Percentiles rank a stretch among this genome's conserved stretches.
Conservation (phyloP, 2,888 invertebrate genomes). For the Cyclophora punctaria region DNA sequence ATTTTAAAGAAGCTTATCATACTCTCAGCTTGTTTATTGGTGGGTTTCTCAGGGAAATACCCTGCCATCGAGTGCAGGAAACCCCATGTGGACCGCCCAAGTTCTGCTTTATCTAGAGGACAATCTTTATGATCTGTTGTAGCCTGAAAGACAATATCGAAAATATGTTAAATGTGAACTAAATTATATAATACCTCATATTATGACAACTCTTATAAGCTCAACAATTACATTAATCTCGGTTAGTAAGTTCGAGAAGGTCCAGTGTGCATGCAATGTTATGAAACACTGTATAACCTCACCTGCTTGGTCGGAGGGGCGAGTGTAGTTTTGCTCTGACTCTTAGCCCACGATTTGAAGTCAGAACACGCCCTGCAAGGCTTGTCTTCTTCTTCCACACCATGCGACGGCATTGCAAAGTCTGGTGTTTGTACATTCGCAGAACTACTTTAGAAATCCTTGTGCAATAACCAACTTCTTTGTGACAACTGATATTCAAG, state of each 20-base stretch:
- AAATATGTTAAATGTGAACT: too few species aligned
- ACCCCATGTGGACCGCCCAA: conserved; percentile 91
- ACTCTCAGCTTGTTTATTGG: conserved; percentile 79
- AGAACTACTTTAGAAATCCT: conserved; percentile 12
- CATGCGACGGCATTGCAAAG: conserved; percentile 43
- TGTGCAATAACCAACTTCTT: conserved; percentile 29
- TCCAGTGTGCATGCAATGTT: background rate
- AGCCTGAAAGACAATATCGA: conserved; percentile 20
- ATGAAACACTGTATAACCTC: conserved; percentile 33
- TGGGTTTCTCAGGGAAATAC: conserved; percentile 91
- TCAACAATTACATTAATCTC: too few species aligned
- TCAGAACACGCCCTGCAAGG: conserved; percentile 83
- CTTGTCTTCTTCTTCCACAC: conserved; percentile 58
- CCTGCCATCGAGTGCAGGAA: conserved; percentile 97
- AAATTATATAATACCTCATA: too few species aligned
- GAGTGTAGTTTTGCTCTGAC: conserved; percentile 59
- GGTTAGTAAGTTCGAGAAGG: too few species aligned
- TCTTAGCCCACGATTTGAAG: conserved; percentile 82
- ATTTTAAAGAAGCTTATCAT: conserved; percentile 88
- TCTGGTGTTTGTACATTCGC: background rate
- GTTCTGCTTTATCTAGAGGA: conserved; percentile 84
- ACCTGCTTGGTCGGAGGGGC: conserved; percentile 39
- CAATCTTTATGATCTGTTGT: conserved; percentile 67
- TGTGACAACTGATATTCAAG: too few species aligned
- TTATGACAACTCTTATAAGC: too few species aligned